A percentile compares a stretch with the other conserved stretches of the same genome.
phyloP scores from a whole-genome alignment of 2,113 vertebrate genomes.

The Zosterops borbonicus region DNA sequence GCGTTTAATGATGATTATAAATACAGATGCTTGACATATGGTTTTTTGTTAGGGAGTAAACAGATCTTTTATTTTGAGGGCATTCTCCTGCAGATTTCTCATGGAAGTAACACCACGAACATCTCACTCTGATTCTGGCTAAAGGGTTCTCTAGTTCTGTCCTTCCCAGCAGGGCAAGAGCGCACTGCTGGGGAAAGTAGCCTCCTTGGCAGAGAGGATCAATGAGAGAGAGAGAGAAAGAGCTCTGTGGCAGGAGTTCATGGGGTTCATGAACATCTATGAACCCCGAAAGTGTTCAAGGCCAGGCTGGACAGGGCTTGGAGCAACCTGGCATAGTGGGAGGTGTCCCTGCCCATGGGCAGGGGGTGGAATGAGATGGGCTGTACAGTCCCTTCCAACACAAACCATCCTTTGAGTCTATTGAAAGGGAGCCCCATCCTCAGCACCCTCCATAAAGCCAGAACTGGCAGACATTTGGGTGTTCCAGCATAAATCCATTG shows the following conservation, averaged over 20 bases:
- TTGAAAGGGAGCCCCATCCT: background rate
- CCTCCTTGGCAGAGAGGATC: background rate
- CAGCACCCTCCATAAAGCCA: background rate
- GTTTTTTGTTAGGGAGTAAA: background rate
- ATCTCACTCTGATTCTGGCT: background rate
- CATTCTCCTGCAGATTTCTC: background rate
- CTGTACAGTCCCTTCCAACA: background rate
- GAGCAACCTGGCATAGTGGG: background rate
- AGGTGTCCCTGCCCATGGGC: background rate
- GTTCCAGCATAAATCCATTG: background rate
- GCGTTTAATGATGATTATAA: background rate
- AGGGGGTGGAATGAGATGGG: background rate
- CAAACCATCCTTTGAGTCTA: background rate
- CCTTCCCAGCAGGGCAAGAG: background rate
- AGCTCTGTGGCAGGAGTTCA: background rate
- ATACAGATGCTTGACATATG: background rate
- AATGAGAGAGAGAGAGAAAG: background rate
- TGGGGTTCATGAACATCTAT: background rate
- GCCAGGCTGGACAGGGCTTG: rapidly evolving
- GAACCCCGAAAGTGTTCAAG: background rate
- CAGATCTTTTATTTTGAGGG: background rate
- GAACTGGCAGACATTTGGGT: background rate
- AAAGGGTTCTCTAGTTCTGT: background rate
- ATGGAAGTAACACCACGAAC: background rate
- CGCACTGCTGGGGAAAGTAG: background rate